Evolutionary conservation across 1,140 invertebrate genomes (phyloP), one percentile per base, ranked within the genome.

Genomic region (Caenorhabditis briggsae): DNA sequence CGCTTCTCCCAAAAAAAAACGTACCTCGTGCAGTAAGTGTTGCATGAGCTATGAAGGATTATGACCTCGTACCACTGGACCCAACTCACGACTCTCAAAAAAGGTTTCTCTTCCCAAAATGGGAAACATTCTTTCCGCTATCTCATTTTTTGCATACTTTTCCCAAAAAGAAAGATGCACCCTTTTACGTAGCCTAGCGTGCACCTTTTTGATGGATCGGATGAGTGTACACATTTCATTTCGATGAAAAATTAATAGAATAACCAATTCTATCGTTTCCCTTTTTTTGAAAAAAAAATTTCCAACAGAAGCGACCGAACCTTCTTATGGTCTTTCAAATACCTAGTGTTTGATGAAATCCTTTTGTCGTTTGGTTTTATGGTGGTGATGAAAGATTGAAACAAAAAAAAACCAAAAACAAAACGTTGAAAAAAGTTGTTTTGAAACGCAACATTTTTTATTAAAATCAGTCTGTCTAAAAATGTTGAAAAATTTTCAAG

Each of bases 11-110:
- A 6, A 2, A 70, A 70, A 70, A 70, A 70, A 70, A 70, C 1
- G 33, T 50, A 78, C 70, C 70, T 50, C n/a, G 46, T 50, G 70
- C 70, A 78, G 50, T 78, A 78, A 78, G 70, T 78, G 70, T 78
- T 78, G 70, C 70, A 78, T 78, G 70, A 78, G 70, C 20, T 78
- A 78, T 78, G 46, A 78, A 50, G 46, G 46, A 78, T 78, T 78
- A 78, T 78, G 70, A 78, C 70, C 33, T 33, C 33, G 33, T 33
- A 33, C 33, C 33, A 70, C 46, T 50, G 70, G 46, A 50, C 46
- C 43, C 6, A 33, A 33, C 33, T 33, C 33, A 33, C 20, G 20
- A 14, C 46, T 46, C n/a, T n/a, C 43, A 78, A 78, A 50, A 50
- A n/a, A 53, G 9, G 16, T 46, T 70, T 70, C 12, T 78, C 23